Base-by-base conservation (phyloP, 2,113 vertebrate genomes). In the Pseudonaja textilis region DNA sequence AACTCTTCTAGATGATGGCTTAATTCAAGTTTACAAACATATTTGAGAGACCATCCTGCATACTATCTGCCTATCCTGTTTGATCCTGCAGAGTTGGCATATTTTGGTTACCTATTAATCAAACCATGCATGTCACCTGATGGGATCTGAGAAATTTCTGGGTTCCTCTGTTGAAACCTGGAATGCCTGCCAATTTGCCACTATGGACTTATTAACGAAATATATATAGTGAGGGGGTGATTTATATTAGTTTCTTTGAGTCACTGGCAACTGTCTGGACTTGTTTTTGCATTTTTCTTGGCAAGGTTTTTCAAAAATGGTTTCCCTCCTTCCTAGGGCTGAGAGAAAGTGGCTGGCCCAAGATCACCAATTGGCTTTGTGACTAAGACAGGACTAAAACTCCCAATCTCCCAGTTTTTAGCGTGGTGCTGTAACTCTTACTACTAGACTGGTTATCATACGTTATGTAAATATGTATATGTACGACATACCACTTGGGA, bases 11-110 rank as follows among this genome's bases (percentile, higher is more conserved):
- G 25, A n/a, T 47, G 16, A 26, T 29, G 26, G 16, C 25, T 89
- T 47, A 88, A 47, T 92, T 74, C 59, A 55, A 85, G 87, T 89
- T 92, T 64, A 89, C n/a, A 88, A 61, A 87, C 16, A 74, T 9
- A 92, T 26, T 39, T 81, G 26, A 52, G 29, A 18, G 85, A 87
- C 39, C n/a, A 7, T 42, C 34, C 34, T 81, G 0, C 39, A 42
- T 81, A 81, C 7, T 22, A 39, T 42, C 6, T 81, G 34, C 18
- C 74, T 34, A 81, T 42, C 7, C 74, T 81, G 74, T 81, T 81
- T 81, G 18, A 81, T 81, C 18, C 74, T 39, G 34, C 18, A 81
- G 18, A 81, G 74, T 22, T 81, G 34, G 74, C 74, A 81, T 81
- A 22, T 22, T 81, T 81, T 22, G 18, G 34, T 42, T 81, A 81